Conservation (phyloP, 37 sponge, comb jelly and placozoan species). For the Eunapius fragilis region DNA sequence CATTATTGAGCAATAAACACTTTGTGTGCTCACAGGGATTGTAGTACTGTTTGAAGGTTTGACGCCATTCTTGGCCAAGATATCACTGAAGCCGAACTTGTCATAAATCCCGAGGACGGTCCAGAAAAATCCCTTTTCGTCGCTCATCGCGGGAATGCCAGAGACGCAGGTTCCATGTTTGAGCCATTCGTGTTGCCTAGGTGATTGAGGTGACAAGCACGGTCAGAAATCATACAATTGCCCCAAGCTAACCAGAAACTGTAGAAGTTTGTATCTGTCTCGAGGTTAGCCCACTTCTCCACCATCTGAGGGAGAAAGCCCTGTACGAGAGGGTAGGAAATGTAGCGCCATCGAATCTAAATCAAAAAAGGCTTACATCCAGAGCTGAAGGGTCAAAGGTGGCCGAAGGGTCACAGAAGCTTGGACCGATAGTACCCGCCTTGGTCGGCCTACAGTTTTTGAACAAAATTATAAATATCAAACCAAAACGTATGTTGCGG, state of each 20-base stretch:
- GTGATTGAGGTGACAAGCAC: background rate
- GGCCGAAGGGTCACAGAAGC: constrained; percentile 8
- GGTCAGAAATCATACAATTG: background rate
- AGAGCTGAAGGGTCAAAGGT: background rate
- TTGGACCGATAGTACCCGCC: constrained; percentile 8
- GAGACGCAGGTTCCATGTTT: constrained; percentile 29
- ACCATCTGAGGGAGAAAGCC: background rate
- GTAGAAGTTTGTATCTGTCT: background rate
- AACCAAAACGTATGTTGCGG: background rate
- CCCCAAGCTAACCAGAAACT: constrained; percentile 8
- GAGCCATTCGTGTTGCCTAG: constrained; percentile 37
- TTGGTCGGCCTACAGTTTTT: background rate
- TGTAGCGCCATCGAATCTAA: background rate
- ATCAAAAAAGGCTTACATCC: background rate
- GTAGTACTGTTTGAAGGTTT: background rate
- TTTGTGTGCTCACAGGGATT: constrained; percentile 9
- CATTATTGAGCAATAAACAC: background rate
- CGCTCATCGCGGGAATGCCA: background rate
- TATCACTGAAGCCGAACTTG: background rate
- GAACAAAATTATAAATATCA: background rate
- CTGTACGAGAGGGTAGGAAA: background rate
- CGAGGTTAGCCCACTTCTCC: constrained; percentile 4
- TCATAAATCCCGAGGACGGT: constrained; percentile 2
- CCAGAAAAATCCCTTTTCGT: constrained; percentile 18
- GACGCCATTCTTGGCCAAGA: background rate